Evolutionary conservation across 2,888 invertebrate genomes (phyloP).

Genomic region (Agonopterix subpropinquella): DNA sequence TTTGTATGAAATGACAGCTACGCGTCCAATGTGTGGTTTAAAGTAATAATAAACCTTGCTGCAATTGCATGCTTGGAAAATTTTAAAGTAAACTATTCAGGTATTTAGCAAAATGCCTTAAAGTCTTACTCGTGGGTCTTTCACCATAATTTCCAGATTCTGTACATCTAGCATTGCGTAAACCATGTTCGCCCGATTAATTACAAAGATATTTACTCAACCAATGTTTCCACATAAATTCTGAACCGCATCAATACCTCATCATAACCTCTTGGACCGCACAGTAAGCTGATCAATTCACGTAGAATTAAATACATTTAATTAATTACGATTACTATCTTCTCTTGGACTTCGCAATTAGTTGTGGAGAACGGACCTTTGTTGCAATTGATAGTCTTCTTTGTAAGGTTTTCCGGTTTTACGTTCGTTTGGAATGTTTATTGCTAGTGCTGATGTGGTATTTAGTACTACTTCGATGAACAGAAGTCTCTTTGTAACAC

Average conservation of each 20-base stretch:
- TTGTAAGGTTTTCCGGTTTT: conserved; percentile 3
- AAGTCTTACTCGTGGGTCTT: too few relatives aligned
- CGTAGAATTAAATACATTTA: conserved; percentile 55
- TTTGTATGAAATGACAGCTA: too few relatives aligned
- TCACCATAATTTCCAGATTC: too few relatives aligned
- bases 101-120: too few relatives aligned
- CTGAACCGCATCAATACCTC: background rate
- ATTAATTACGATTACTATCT: conserved; percentile 66
- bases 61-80: too few relatives aligned
- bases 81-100: too few relatives aligned
- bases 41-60: too few relatives aligned
- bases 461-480: background rate
- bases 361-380: conserved; percentile 37
- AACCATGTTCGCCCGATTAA: too few relatives aligned
- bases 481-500: background rate
- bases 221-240: too few relatives aligned
- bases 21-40: too few relatives aligned
- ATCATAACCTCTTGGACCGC: background rate
- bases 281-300: conserved; percentile 34
- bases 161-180: too few relatives aligned
- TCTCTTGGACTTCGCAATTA: conserved; percentile 46
- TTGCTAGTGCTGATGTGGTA: background rate
- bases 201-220: too few relatives aligned
- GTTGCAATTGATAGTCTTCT: conserved; percentile 28
- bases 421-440: background rate